Base-by-base conservation (phyloP, 2,888 invertebrate genomes). In the Perizoma flavofasciatum region DNA sequence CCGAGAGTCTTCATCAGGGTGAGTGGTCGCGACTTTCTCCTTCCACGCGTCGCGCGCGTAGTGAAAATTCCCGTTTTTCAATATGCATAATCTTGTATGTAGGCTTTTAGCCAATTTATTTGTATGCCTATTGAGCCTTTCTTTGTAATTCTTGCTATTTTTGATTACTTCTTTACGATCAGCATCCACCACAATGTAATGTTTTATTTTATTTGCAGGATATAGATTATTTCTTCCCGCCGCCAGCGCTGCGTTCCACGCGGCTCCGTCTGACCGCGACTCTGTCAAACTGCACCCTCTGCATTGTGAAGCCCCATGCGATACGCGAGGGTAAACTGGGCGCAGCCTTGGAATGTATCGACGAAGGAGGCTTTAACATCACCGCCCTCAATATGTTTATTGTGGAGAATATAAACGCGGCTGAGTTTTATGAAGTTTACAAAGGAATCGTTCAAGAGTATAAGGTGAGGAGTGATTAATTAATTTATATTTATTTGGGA, bases 401-500 rank as follows among this genome's bases (percentile, higher is more conserved):
- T 62, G 92, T 98, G 72, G 96, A 96, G 72, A 95, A 95, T 64
- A 93, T 95, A 0, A 96, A 97, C 82, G 97, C 97, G 5, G 96
- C 97, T 72, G 98, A 98, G 82, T 98, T 98, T 87, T 95, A 96
- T 77, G 98, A 98, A 88, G 96, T 98, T 4, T 98, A 98, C 83
- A 97, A 97, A 81, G 98, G 97, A 1, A 96, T 97, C 53, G 93
- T 97, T 41, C 94, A 95, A 0, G 97, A 97, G 74, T 96, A 95
- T 79, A 93, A 94, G 81, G 96, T 95, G 77, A 74, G 83, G 73
- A 3, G 22, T 22, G 22, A 22, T 22, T 22, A 22, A 22, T 22
- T 22, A 22, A 22, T 22, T 22, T 22, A 11, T 40, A 37, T 37
- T 37, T 37, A 37, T 46, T 7, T 41, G 22, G 22, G 22, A 22